phyloP scores from a whole-genome alignment of 2,113 vertebrate species.

The Odocoileus hemionus region DNA sequence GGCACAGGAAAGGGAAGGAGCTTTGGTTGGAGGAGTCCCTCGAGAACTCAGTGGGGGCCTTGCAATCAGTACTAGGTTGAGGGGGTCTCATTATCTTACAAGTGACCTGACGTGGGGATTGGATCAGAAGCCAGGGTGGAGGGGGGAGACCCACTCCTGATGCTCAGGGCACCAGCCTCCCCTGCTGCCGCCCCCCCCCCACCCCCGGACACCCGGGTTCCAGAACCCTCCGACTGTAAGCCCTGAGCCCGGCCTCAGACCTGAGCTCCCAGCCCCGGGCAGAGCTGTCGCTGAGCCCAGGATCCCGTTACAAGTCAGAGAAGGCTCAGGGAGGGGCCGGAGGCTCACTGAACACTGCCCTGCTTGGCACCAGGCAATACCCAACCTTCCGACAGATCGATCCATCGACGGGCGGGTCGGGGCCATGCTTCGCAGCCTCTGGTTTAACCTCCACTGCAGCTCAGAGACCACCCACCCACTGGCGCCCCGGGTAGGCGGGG shows the following conservation, averaged over 20 bases:
- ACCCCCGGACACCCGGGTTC: accelerated
- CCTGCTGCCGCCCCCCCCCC: not conserved
- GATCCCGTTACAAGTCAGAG: not conserved
- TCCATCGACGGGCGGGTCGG: accelerated
- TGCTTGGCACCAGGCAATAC: not conserved
- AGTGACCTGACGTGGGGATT: not conserved
- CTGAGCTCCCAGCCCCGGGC: not conserved
- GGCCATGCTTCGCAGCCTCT: accelerated
- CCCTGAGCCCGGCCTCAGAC: not conserved
- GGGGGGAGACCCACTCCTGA: not conserved
- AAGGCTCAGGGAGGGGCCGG: not conserved
- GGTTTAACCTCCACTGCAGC: not conserved
- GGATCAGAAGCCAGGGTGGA: not conserved
- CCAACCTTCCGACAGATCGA: accelerated
- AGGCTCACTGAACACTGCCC: not conserved
- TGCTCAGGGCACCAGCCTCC: not conserved
- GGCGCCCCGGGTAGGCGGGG: not conserved
- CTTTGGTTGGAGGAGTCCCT: not conserved
- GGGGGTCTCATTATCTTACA: not conserved
- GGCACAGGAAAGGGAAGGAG: not conserved
- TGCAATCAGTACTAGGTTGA: not conserved
- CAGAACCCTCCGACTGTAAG: not conserved
- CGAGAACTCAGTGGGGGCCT: not conserved
- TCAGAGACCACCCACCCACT: not conserved
- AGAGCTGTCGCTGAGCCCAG: not conserved